Evolutionary conservation across 2,888 invertebrate genomes (phyloP).

Genomic region (Ryuthela nishihirai): DNA sequence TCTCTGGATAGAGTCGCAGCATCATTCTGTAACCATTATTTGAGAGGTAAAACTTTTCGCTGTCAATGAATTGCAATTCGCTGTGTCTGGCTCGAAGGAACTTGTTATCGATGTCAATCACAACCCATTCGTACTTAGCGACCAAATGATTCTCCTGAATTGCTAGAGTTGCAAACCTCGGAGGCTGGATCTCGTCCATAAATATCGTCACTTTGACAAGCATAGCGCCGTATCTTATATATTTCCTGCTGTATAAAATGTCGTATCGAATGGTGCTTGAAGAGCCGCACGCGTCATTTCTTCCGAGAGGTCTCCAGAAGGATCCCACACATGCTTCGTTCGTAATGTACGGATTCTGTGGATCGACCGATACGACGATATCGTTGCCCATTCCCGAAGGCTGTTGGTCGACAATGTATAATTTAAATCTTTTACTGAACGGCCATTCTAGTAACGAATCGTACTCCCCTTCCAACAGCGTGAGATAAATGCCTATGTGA

Average conservation of each 20-base stretch:
- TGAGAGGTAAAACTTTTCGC: conserved; percentile 34
- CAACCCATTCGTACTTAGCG: conserved; percentile 21
- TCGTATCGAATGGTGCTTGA: conserved; percentile 22
- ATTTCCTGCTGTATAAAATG: conserved; percentile 30
- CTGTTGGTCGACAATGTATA: conserved; percentile 19
- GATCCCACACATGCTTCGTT: conserved; percentile 33
- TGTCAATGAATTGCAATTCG: conserved; percentile 22
- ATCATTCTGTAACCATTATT: conserved; percentile 37
- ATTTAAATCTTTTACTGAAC: conserved; percentile 40
- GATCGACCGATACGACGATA: conserved; percentile 19
- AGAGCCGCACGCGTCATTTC: conserved; percentile 35
- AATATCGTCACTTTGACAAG: conserved; percentile 22
- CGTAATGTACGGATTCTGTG: conserved; percentile 16
- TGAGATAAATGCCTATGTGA: conserved; percentile 41
- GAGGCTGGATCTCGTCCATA: conserved; percentile 27
- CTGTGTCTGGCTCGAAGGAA: conserved; percentile 8
- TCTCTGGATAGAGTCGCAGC: conserved; percentile 34
- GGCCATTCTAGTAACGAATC: conserved; percentile 43
- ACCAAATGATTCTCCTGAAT: conserved; percentile 9
- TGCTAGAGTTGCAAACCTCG: conserved; percentile 24
- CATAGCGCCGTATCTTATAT: conserved; percentile 34
- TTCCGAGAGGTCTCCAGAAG: conserved; percentile 33
- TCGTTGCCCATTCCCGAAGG: conserved; percentile 4
- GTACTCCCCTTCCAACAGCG: conserved; percentile 42
- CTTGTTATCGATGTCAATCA: conserved; percentile 18